Conservation (phyloP, 1,140 invertebrate species). For the Pissodes strobi region DNA sequence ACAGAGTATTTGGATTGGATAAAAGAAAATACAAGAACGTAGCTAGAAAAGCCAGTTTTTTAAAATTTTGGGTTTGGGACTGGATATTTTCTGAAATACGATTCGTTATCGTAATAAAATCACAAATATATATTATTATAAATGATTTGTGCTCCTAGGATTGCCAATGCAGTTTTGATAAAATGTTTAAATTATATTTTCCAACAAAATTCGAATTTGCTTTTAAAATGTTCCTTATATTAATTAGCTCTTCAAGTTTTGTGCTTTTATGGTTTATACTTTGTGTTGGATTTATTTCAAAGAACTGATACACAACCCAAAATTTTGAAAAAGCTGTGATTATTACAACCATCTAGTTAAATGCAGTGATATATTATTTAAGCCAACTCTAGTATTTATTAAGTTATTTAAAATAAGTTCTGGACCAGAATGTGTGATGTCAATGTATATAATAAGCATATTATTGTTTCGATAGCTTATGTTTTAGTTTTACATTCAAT, state of each 20-base stretch:
- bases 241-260: background rate
- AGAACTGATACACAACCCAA: background rate
- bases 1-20: constrained; percentile 68
- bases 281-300: background rate
- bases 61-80: no score
- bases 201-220: no score
- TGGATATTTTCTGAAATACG: no score
- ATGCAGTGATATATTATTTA: background rate
- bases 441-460: no score
- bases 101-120: no score
- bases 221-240: background rate
- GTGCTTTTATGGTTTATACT: background rate
- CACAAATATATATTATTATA: no score
- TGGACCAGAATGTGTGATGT: background rate
- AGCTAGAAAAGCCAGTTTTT: no score
- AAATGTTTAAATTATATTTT: background rate
- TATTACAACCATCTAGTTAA: background rate
- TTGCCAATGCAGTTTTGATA: no score
- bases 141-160: no score
- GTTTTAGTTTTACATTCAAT: no score
- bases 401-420: background rate
- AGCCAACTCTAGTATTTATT: background rate
- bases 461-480: no score
- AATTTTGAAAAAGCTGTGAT: background rate
- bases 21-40: constrained; percentile 55